Conservation (phyloP, 2,888 invertebrate species). For the Tetragnatha montana region DNA sequence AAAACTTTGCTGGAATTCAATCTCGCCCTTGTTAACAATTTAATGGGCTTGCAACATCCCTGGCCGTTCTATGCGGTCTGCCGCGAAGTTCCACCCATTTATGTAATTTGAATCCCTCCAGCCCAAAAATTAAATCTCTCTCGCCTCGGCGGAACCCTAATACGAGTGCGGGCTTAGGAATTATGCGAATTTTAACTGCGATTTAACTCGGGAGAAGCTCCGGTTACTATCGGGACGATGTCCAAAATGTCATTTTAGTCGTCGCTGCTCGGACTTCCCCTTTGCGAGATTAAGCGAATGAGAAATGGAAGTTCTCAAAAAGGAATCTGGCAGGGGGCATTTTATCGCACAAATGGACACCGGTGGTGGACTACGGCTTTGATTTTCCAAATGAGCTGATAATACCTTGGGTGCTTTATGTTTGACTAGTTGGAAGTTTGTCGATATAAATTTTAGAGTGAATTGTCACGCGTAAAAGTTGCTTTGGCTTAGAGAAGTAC, state of each 20-base stretch:
- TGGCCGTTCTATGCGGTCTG: background rate
- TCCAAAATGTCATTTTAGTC: background rate
- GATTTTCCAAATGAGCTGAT: too few species aligned
- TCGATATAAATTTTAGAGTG: too few species aligned
- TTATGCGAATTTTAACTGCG: constrained; percentile 36
- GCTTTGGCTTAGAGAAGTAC: too few species aligned
- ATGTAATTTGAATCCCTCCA: constrained; percentile 60
- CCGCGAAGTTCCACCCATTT: constrained; percentile 52
- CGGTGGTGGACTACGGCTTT: too few species aligned
- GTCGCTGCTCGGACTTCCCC: background rate
- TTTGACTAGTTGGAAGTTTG: too few species aligned
- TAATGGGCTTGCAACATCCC: constrained; percentile 31
- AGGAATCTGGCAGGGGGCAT: too few species aligned
- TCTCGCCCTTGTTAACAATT: constrained; percentile 52
- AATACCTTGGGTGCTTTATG: too few species aligned
- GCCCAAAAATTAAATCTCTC: constrained; percentile 59
- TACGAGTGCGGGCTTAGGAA: constrained; percentile 34
- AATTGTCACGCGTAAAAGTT: too few species aligned
- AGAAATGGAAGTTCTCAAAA: background rate
- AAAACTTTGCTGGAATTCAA: constrained; percentile 34
- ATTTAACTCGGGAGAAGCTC: constrained; percentile 11
- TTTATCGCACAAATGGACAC: too few species aligned
- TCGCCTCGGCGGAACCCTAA: constrained; percentile 47
- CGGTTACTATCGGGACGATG: background rate
- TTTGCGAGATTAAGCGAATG: background rate